Conservation (phyloP, 2,797 vertebrate genomes). For the Galaxias olidus region DNA sequence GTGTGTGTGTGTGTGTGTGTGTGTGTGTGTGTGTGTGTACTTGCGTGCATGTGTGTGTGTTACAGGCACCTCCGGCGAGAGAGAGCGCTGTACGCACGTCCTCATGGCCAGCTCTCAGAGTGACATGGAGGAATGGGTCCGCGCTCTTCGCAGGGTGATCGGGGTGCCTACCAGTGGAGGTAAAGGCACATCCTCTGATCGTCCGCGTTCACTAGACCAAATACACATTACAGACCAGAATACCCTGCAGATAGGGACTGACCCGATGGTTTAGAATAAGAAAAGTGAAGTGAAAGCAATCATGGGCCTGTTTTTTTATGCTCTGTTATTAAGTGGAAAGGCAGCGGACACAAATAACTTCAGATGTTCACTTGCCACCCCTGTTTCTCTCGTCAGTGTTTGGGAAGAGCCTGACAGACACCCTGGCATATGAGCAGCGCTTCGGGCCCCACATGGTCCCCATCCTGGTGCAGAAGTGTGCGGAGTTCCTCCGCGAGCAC, state of each 20-base stretch:
- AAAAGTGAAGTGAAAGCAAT: no score
- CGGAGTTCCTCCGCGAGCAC: slow-evolving; percentile 85
- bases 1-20: neutral
- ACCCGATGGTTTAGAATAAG: no score
- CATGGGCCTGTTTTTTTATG: neutral
- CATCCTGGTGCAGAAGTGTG: slow-evolving; percentile 90
- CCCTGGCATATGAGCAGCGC: slow-evolving; percentile 83
- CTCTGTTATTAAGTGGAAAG: neutral
- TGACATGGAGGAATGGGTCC: slow-evolving; percentile 97
- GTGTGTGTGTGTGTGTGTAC: no score
- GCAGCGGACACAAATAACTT: no score
- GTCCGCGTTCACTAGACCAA: no score
- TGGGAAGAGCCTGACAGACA: slow-evolving; percentile 85
- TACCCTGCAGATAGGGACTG: neutral
- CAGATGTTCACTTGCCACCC: neutral
- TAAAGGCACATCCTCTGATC: slow-evolving; percentile 50
- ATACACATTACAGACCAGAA: neutral
- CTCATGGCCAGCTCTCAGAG: slow-evolving; percentile 91
- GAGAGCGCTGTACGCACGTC: slow-evolving; percentile 80
- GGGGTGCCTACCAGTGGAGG: slow-evolving; percentile 83
- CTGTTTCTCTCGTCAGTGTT: slow-evolving; percentile 73
- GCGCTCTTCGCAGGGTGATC: slow-evolving; percentile 81
- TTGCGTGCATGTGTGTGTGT: slow-evolving; percentile 10
- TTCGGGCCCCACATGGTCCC: slow-evolving; percentile 86
- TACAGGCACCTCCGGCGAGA: slow-evolving; percentile 73